A percentile compares a stretch with the other conserved stretches of the same genome.
phyloP scores from a whole-genome alignment of 2,113 vertebrate genomes.

The Ailurus styani region DNA sequence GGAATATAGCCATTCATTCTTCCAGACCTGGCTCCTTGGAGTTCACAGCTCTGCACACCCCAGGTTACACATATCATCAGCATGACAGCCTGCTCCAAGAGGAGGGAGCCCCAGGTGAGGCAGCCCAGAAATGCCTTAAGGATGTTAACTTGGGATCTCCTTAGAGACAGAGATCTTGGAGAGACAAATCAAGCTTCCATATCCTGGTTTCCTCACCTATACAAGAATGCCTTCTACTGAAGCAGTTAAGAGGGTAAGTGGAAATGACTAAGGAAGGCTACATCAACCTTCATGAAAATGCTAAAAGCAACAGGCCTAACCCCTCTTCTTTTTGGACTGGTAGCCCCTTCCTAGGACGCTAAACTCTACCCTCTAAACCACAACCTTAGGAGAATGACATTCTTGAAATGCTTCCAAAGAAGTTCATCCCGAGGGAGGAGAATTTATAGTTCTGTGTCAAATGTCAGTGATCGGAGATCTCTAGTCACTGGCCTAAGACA shows the following conservation, averaged over 20 bases:
- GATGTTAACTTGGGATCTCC: background rate
- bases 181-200: background rate
- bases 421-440: slow-evolving; percentile 20
- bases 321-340: background rate
- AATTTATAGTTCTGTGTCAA: slow-evolving; percentile 67
- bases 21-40: background rate
- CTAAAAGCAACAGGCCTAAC: background rate
- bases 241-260: background rate
- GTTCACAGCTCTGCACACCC: background rate
- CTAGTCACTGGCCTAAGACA: background rate
- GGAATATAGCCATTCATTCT: background rate
- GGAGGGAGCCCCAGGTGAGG: no score
- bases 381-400: slow-evolving; percentile 57
- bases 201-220: background rate
- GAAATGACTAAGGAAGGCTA: background rate
- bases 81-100: background rate
- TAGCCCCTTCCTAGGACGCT: background rate
- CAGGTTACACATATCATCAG: background rate
- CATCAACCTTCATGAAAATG: background rate
- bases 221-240: background rate
- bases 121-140: background rate
- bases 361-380: slow-evolving; percentile 3
- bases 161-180: background rate
- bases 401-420: slow-evolving; percentile 60
- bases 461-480: slow-evolving; percentile 22